A percentile compares a stretch with the other conserved stretches of the same genome.
Conservation (phyloP, 1,140 invertebrate genomes). For the Drosophila arizonae region DNA sequence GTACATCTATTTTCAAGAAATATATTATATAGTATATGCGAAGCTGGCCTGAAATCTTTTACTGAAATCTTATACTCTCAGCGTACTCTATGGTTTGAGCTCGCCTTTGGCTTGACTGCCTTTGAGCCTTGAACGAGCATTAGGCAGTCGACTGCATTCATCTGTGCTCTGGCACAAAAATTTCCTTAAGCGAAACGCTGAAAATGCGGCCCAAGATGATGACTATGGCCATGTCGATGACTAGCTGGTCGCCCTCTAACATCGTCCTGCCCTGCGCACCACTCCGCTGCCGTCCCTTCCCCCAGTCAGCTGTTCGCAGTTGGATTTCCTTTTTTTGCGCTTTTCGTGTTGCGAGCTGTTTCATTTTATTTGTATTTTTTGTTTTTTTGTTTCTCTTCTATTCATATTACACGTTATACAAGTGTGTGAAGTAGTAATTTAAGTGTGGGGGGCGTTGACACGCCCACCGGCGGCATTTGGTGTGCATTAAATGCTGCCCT, state of each 20-base stretch:
- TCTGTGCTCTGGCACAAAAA: slow-evolving; percentile 29
- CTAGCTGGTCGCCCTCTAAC: slow-evolving; percentile 27
- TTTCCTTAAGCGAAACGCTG: slow-evolving; percentile 67
- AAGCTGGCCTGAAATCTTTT: neutral
- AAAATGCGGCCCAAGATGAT: slow-evolving; percentile 62
- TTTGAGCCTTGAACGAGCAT: neutral
- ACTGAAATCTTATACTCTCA: too few species aligned
- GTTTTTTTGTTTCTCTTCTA: slow-evolving; percentile 20
- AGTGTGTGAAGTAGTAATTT: slow-evolving; percentile 81
- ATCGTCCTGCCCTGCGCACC: slow-evolving; percentile 2
- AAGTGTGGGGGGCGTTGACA: slow-evolving; percentile 62
- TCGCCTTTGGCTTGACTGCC: neutral
- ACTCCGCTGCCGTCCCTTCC: neutral
- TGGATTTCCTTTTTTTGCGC: slow-evolving; percentile 55
- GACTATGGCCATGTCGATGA: slow-evolving; percentile 67
- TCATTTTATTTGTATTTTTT: slow-evolving; percentile 5
- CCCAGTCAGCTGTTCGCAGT: slow-evolving; percentile 42
- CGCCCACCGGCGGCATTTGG: slow-evolving; percentile 60
- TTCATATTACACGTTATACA: slow-evolving; percentile 75
- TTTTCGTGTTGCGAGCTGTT: slow-evolving; percentile 41
- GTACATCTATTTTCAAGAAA: too few species aligned
- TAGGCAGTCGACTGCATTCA: neutral
- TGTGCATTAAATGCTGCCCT: slow-evolving; percentile 66
- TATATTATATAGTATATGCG: too few species aligned
- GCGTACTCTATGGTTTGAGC: too few species aligned